Evolutionary conservation across 2,888 invertebrate species (phyloP), one percentile per base, ranked within the genome.

Genomic region (Calameuta filiformis): DNA sequence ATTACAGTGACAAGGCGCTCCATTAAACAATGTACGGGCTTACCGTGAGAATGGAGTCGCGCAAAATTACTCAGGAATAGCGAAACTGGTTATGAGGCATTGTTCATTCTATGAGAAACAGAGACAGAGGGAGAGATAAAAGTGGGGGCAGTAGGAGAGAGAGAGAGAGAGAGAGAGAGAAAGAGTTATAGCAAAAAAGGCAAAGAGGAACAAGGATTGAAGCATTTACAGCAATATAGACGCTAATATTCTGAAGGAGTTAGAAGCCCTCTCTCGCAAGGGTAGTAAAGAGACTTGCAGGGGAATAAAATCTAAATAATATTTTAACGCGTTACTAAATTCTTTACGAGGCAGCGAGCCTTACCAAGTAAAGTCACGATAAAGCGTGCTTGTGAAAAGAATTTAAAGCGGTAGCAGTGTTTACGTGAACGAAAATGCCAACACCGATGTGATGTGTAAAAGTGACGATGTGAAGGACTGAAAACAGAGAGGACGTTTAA

Each of bases 281-380:
- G 30, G 69, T 69, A 69, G 75, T 77, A 75, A 75, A 77, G 75
- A 37, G 69, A 77, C 37, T 37, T 75, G 77, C 75, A 35, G 33
- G n/a, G 75, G 75, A 77, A 77, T 77, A 75, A 75, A 77, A 77
- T 77, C 75, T 77, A 69, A 77, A 77, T 77, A 77, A 75, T 75
- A 77, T 77, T 75, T 77, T 77, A 77, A 75, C n/a, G 77, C 75
- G 77, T 77, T 75, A 75, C 75, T 37, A 77, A 77, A 77, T 77
- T 77, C 40, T 75, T 37, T 75, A 77, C 12, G 40, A 77, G 77
- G 77, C 74, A 37, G 37, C 69, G 11, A 77, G 74, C 40, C 40
- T 69, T 40, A n/a, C 69, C 69, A 35, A 40, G 74, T 77, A 75
- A 77, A 77, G 74, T 74, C 30, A 68, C 68, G 73, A 77, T 77